Conservation (phyloP, 2,113 vertebrate genomes). For the Spea bombifrons region DNA sequence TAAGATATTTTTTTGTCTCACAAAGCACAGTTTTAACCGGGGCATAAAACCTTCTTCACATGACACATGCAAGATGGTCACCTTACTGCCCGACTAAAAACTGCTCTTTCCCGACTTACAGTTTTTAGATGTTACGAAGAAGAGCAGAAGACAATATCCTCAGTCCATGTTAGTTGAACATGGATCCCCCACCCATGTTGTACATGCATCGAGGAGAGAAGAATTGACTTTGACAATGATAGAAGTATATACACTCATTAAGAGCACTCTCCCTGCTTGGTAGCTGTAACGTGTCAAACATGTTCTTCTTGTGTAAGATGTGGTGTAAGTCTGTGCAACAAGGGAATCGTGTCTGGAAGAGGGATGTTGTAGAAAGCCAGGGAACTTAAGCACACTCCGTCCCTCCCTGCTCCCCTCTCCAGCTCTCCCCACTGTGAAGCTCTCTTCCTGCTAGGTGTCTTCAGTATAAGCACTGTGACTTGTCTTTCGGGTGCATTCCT, state of each 20-base stretch:
- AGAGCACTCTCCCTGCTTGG: slow-evolving; percentile 36
- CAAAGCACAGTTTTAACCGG: not conserved
- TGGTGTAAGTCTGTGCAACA: slow-evolving; percentile 36
- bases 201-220: slow-evolving; percentile 16
- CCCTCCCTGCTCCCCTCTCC: slow-evolving; percentile 51
- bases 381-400: slow-evolving; percentile 41
- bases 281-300: slow-evolving; percentile 43
- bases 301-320: slow-evolving; percentile 48
- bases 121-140: not conserved
- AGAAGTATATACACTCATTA: not conserved
- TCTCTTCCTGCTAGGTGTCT: slow-evolving; percentile 66
- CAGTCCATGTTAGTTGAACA: not conserved
- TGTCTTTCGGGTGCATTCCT: slow-evolving; percentile 74
- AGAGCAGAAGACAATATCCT: slow-evolving; percentile 2
- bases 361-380: slow-evolving; percentile 21
- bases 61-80: not conserved
- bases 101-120: not conserved
- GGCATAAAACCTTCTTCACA: not conserved
- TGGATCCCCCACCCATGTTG: not conserved
- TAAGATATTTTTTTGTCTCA: slow-evolving; percentile 16
- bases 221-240: not conserved
- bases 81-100: not conserved
- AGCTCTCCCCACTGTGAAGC: slow-evolving; percentile 62
- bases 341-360: slow-evolving; percentile 60
- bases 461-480: slow-evolving; percentile 80